A percentile compares a stretch with the other conserved stretches of the same genome.
These are phyloP conservation scores for Sander vitreus DNA, from an alignment of 2,113 vertebrate genomes.

Conservation along the genomic window DNA sequence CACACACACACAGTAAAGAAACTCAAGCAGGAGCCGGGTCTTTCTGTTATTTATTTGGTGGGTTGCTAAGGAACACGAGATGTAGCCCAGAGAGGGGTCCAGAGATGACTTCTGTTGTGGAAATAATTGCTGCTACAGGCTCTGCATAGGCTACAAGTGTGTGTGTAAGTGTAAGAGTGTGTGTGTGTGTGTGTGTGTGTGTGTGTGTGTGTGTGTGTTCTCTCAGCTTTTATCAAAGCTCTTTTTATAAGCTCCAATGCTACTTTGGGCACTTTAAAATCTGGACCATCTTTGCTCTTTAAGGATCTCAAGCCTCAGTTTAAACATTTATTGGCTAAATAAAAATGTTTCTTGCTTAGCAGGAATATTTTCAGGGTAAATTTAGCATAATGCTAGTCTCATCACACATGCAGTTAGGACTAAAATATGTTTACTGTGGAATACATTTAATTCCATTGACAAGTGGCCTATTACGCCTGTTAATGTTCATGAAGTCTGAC, in stretches of 20 bases:
- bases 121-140: slow-evolving; percentile 64
- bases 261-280: slow-evolving; percentile 46
- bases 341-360: not conserved
- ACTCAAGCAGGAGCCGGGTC: too few relatives aligned
- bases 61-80: slow-evolving; percentile 75
- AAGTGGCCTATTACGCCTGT: not conserved
- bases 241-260: slow-evolving; percentile 51
- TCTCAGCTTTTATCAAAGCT: slow-evolving; percentile 59
- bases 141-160: slow-evolving; percentile 37
- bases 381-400: not conserved
- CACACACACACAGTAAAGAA: not conserved
- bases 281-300: too few relatives aligned
- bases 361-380: not conserved
- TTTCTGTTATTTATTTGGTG: slow-evolving; percentile 59
- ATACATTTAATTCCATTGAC: not conserved
- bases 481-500: slow-evolving; percentile 4
- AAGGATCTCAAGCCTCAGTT: too few relatives aligned
- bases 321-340: not conserved
- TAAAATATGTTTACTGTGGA: not conserved
- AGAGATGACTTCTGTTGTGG: slow-evolving; percentile 70
- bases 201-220: slow-evolving; percentile 5
- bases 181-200: not conserved
- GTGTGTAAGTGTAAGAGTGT: not conserved
- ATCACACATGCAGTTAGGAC: not conserved
- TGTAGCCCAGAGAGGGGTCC: slow-evolving; percentile 65